Percentiles rank a stretch among this genome's conserved stretches.
phyloP scores from a whole-genome alignment of 2,888 invertebrate species.

The Drosophila robusta region DNA sequence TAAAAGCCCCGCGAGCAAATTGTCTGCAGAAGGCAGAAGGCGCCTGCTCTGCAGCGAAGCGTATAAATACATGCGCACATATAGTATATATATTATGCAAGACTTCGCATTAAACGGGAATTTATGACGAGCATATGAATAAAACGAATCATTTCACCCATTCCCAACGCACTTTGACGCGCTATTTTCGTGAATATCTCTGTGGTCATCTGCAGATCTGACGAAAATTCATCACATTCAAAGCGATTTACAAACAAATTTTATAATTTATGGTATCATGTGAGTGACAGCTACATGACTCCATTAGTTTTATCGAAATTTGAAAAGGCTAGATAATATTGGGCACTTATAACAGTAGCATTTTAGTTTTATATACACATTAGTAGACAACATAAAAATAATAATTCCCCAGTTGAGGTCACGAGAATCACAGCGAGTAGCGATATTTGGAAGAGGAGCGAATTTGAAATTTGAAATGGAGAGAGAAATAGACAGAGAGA shows the following conservation, averaged over 20 bases:
- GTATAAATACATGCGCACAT: constrained; percentile 4
- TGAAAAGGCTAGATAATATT: constrained; percentile 1
- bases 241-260: neutral
- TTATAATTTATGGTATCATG: neutral
- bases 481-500: no score
- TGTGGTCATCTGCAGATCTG: constrained; percentile 10
- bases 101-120: constrained; percentile 58
- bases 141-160: constrained; percentile 24
- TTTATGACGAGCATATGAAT: constrained; percentile 60
- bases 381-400: neutral
- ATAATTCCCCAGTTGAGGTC: neutral
- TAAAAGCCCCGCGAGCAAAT: constrained; percentile 19
- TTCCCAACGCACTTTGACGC: constrained; percentile 2
- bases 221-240: constrained; percentile 3
- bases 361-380: neutral
- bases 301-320: constrained; percentile 8
- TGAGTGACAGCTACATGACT: constrained; percentile 8
- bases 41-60: constrained; percentile 11
- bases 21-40: constrained; percentile 29
- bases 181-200: constrained; percentile 46
- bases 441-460: no score
- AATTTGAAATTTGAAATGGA: no score
- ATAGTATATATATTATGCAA: constrained; percentile 50
- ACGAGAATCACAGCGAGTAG: no score
- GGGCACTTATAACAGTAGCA: neutral